phyloP scores from a whole-genome alignment of 1,140 invertebrate genomes.

The Plodia interpunctella region DNA sequence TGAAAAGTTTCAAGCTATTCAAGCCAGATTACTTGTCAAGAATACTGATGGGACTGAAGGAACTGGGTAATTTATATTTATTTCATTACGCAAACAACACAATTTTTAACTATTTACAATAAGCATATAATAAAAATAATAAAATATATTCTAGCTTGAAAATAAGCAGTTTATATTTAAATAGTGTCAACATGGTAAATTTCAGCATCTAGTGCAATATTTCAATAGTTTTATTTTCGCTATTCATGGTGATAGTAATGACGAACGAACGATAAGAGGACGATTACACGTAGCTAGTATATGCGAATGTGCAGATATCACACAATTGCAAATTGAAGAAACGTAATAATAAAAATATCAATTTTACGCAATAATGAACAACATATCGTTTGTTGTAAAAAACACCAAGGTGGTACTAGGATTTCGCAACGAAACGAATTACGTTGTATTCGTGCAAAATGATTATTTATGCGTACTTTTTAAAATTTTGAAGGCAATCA shows the following conservation, averaged over 20 bases:
- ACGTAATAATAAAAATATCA: not conserved
- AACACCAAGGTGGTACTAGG: no score
- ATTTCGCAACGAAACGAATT: no score
- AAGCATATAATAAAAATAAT: no score
- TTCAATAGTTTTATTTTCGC: constrained; percentile 20
- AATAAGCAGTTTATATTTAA: no score
- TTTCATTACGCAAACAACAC: no score
- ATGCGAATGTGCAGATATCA: not conserved
- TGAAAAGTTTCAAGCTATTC: constrained; percentile 84
- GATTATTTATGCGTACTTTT: no score
- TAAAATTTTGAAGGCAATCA: no score
- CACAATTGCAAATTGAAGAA: constrained; percentile 11
- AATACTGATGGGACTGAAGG: constrained; percentile 85
- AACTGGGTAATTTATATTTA: constrained; percentile 72
- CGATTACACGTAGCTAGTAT: constrained; percentile 29
- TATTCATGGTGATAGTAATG: constrained; percentile 32
- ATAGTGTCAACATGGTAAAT: no score
- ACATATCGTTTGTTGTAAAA: not conserved
- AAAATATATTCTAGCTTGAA: no score
- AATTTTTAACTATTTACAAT: no score
- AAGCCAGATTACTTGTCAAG: constrained; percentile 91
- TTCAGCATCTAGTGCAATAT: not conserved
- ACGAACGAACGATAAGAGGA: constrained; percentile 32
- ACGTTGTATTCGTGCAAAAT: no score
- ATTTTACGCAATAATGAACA: constrained; percentile 1